phyloP scores from a whole-genome alignment of 2,888 invertebrate genomes.

The Parapristionchus giblindavisi region DNA sequence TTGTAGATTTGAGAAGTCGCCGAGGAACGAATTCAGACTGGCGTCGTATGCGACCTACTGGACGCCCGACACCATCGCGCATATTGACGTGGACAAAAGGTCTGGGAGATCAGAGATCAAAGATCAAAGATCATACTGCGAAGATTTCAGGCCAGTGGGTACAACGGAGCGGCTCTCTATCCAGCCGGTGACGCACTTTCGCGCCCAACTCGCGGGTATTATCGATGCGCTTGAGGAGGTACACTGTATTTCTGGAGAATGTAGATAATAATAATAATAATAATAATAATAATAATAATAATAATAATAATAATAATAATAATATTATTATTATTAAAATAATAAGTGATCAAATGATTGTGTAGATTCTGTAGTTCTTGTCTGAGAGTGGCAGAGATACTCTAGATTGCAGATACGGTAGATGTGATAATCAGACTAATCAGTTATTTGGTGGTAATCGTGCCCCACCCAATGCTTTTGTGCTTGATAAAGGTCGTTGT shows the following conservation, averaged over 20 bases:
- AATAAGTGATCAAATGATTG: no score
- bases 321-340: no score
- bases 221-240: slow-evolving; percentile 11
- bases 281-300: no score
- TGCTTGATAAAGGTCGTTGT: no score
- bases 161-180: not conserved
- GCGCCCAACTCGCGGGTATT: slow-evolving; percentile 8
- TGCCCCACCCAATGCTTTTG: no score
- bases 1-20: slow-evolving; percentile 1
- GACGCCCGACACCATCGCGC: not conserved
- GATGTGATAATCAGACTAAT: no score
- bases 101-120: not conserved
- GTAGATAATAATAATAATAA: no score
- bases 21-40: not conserved
- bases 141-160: slow-evolving; percentile 6
- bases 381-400: no score
- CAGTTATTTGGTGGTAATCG: no score
- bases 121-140: not conserved
- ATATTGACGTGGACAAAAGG: not conserved
- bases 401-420: no score
- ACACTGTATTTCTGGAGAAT: not conserved
- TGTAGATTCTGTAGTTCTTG: no score
- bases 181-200: slow-evolving; percentile 18
- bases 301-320: no score
- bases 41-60: slow-evolving; percentile 1